Conservation (phyloP, 2,888 invertebrate genomes). For the Cheilosia vernalis region DNA sequence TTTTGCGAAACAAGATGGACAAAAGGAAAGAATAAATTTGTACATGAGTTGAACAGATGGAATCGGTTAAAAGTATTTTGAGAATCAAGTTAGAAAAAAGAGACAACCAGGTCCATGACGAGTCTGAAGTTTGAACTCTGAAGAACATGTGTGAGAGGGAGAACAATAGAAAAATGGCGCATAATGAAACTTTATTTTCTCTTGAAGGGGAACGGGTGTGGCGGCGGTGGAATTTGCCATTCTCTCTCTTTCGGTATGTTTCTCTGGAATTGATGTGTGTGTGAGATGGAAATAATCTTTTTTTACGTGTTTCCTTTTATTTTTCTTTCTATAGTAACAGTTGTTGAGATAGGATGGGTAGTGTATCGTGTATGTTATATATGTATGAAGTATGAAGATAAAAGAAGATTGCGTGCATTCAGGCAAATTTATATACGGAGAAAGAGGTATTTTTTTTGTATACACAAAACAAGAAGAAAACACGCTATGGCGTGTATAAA, state of each 20-base stretch:
- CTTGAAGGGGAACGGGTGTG: conserved; percentile 15
- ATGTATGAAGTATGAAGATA: conserved; percentile 22
- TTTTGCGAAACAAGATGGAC: conserved; percentile 7
- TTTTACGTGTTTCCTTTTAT: conserved; percentile 22
- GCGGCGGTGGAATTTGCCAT: conserved; percentile 44
- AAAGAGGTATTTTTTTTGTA: conserved; percentile 2
- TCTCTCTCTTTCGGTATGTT: conserved; percentile 41
- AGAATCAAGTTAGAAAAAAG: conserved; percentile 47
- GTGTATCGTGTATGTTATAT: conserved; percentile 5
- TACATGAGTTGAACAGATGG: conserved; percentile 62
- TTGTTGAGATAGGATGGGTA: conserved; percentile 34
- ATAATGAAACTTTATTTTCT: conserved; percentile 67
- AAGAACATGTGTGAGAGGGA: neutral
- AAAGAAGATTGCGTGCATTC: conserved; percentile 50
- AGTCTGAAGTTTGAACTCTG: neutral
- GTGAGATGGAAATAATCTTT: conserved; percentile 44
- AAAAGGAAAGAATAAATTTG: conserved; percentile 14
- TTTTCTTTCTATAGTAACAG: conserved; percentile 52
- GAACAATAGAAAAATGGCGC: conserved; percentile 57
- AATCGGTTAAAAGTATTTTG: conserved; percentile 54
- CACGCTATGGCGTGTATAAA: conserved; percentile 38
- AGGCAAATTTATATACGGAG: conserved; percentile 9
- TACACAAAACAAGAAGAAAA: conserved; percentile 6
- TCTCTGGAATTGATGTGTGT: conserved; percentile 25
- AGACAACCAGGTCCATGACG: neutral